Base-by-base conservation (phyloP, 2,888 invertebrate species). In the Steinernema carpocapsae region DNA sequence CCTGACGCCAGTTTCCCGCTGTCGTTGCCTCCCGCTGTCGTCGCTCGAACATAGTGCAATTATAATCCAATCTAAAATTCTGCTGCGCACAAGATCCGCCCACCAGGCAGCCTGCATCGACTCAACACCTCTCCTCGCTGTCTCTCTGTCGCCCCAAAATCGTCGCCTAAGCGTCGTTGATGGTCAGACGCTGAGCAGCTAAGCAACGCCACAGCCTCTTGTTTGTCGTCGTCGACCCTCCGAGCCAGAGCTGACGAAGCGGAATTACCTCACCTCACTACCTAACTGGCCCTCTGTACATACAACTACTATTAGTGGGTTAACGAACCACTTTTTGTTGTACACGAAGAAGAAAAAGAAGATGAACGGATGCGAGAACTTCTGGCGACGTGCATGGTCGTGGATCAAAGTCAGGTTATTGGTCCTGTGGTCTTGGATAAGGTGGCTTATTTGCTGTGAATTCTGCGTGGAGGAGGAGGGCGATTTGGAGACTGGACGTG, bases 381-480 rank as follows among this genome's bases (percentile, higher is more conserved):
- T 70, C 43, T 45, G 79, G 42, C 74, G 75, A 59, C 48, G 74
- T 52, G 64, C 70, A 17, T 80, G 82, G 77, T 76, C 73, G 72
- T 80, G 80, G 80, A 46, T 75, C 42, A 74, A 71, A 37, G 52
- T 72, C 32, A 74, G 80, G n/a, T 48, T 82, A 37, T 32, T 75
- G 24, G 79, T 77, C n/a, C 32, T 80, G 19, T 82, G 80, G 82
- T 46, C 70, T 14, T 71, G 80, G 43, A 45, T 80, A n/a, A 29
- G 74, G 43, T 82, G 82, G 79, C 48, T 82, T 17, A 48, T 78
- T 71, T 82, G 81, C 72, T 82, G 82, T 70, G 81, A 77, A 17
- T 56, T 51, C 52, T 80, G 82, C 51, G 22, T 79, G 24, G 74
- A 56, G 24, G 56, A 56, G 56, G 56, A 75, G 29, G 6, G n/a